Percentiles rank a stretch among this genome's conserved stretches.
Conservation (phyloP, 1,140 invertebrate species). For the Drosophila sulfurigaster region DNA sequence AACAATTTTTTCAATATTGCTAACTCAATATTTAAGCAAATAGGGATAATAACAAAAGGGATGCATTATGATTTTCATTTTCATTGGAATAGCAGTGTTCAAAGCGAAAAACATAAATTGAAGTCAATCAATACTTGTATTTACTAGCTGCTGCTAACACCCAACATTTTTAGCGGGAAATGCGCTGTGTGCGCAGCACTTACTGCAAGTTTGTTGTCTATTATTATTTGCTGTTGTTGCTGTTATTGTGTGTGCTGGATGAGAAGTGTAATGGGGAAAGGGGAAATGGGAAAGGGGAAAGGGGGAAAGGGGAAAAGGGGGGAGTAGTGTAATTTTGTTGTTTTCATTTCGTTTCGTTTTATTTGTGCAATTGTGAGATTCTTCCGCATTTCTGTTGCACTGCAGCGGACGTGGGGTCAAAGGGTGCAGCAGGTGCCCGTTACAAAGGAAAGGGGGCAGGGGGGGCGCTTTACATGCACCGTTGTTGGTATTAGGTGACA, state of each 20-base stretch:
- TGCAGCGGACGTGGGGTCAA: slow-evolving; percentile 20
- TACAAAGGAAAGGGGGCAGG: background rate
- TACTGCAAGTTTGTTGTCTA: slow-evolving; percentile 4
- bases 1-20: too few relatives aligned
- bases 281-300: too few relatives aligned
- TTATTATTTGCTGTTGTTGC: slow-evolving; percentile 10
- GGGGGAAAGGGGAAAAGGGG: background rate
- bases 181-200: slow-evolving; percentile 14
- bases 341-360: slow-evolving; percentile 21
- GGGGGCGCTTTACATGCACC: background rate
- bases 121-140: too few relatives aligned
- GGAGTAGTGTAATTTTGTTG: slow-evolving; percentile 12
- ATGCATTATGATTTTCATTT: too few relatives aligned
- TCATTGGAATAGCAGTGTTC: too few relatives aligned
- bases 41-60: too few relatives aligned
- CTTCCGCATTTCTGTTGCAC: slow-evolving; percentile 41
- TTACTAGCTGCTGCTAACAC: too few relatives aligned
- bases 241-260: slow-evolving; percentile 32
- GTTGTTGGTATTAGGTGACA: slow-evolving; percentile 34
- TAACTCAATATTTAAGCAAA: too few relatives aligned
- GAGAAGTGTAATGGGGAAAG: background rate
- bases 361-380: slow-evolving; percentile 30
- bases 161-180: slow-evolving; percentile 37
- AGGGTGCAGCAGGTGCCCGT: slow-evolving; percentile 44
- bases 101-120: too few relatives aligned